Evolutionary conservation across 2,888 invertebrate genomes (phyloP).

Genomic region (Cosmorhoe ocellata): DNA sequence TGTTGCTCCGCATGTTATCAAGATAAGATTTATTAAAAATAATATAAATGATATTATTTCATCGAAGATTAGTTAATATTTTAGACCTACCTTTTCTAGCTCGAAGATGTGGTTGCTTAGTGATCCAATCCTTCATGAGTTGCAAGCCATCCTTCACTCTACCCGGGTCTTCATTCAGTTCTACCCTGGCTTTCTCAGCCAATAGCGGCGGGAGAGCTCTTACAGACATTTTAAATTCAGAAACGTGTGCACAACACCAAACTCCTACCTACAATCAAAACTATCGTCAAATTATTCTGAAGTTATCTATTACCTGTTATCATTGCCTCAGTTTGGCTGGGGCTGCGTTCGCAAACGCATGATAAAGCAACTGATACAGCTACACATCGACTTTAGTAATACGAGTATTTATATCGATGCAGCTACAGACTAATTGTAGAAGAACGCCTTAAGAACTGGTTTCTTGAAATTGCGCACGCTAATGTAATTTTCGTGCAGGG

Average conservation of each 20-base stretch:
- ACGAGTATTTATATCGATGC: too few species aligned
- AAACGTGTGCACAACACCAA: conserved; percentile 7
- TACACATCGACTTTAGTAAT: too few species aligned
- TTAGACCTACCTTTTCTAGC: conserved; percentile 51
- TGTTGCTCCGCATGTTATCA: too few species aligned
- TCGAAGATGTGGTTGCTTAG: conserved; percentile 79
- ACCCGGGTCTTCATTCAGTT: conserved; percentile 79
- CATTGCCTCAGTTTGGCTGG: neutral
- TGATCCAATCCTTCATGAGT: conserved; percentile 80
- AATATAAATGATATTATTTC: too few species aligned
- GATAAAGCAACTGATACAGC: neutral
- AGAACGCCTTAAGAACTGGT: too few species aligned
- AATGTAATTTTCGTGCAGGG: too few species aligned
- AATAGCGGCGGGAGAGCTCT: conserved; percentile 52
- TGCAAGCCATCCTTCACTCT: conserved; percentile 70
- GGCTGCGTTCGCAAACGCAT: neutral
- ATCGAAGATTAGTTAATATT: too few species aligned
- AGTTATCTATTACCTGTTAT: conserved; percentile 8
- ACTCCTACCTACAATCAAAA: conserved; percentile 15
- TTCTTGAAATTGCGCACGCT: too few species aligned
- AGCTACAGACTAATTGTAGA: too few species aligned
- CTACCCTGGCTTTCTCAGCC: conserved; percentile 68
- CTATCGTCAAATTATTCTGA: conserved; percentile 3
- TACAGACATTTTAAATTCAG: conserved; percentile 45
- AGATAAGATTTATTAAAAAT: too few species aligned